A percentile compares a stretch with the other conserved stretches of the same genome.
These are phyloP conservation scores for Craniophora ligustri DNA, from an alignment of 2,888 invertebrate species.

Conservation along the genomic window DNA sequence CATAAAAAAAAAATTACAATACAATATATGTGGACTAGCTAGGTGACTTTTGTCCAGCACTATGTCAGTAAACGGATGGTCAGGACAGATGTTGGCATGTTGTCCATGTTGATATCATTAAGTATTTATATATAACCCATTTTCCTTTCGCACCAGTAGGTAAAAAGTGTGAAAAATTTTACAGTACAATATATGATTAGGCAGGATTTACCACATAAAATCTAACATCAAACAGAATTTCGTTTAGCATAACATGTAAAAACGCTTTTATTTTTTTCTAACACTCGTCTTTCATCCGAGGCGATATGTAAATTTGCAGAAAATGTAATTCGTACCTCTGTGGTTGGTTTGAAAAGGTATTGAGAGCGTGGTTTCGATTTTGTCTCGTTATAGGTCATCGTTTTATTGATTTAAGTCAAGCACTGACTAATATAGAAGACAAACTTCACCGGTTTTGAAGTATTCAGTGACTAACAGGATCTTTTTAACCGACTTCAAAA, in stretches of 20 bases:
- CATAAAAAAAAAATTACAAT: too few relatives aligned
- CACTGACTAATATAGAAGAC: too few relatives aligned
- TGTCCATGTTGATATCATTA: too few relatives aligned
- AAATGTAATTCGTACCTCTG: conserved; percentile 40
- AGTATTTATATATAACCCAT: too few relatives aligned
- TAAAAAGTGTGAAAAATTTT: conserved; percentile 4
- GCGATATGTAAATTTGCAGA: conserved; percentile 49
- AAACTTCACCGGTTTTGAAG: too few relatives aligned
- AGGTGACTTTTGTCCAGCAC: too few relatives aligned
- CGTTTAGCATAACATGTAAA: conserved; percentile 9
- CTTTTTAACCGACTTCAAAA: too few relatives aligned
- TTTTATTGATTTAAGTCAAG: neutral
- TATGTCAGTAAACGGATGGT: too few relatives aligned
- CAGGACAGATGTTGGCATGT: too few relatives aligned
- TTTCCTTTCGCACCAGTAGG: too few relatives aligned
- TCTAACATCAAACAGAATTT: conserved; percentile 22
- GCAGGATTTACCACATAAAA: conserved; percentile 9
- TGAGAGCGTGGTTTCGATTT: neutral
- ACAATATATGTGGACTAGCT: too few relatives aligned
- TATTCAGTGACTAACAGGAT: too few relatives aligned
- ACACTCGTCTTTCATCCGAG: conserved; percentile 29
- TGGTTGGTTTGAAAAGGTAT: conserved; percentile 16
- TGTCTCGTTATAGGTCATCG: neutral
- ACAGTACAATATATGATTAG: neutral
- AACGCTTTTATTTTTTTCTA: conserved; percentile 23